Evolutionary conservation across 2,797 vertebrate genomes (phyloP), one percentile per base, ranked within the genome.

Genomic region (Microctenopoma stevenorrisi): DNA sequence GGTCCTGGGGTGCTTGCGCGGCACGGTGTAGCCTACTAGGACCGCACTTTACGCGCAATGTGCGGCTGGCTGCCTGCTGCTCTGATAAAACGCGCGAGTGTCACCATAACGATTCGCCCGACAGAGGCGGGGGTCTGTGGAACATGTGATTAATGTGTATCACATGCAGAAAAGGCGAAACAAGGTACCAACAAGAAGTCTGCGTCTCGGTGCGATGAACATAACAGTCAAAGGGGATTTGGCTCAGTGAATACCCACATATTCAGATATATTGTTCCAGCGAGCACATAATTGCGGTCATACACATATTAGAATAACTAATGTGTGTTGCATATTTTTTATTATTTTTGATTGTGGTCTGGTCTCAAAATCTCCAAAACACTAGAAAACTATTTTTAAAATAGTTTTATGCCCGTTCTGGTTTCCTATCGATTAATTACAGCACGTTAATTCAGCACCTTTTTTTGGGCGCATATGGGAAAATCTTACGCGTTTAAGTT

Each of bases 41-140:
- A 86, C 86, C 85, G 68, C 84, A 74, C 84, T 86, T 74, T 59
- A 11, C 78, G 82, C 68, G 56, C 80, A 54, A 33, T 33, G 66
- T 72, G 46, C 48, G 50, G 58, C 47, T 15, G 48, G 15, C 47
- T 35, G 48, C 35, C 54, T 69, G 11, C 22, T 49, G 40, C 73
- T 65, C 68, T 74, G 78, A 78, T 73, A 73, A 68, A 75, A 61
- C 30, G 67, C 55, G 49, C 1, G 47, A 70, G 73, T 66, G 65
- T 82, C 82, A 81, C 70, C 64, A 38, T 55, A 51, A 69, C 44
- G 11, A 18, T 25, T 49, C 16, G 57, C 52, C 56, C 57, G 73
- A 30, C 28, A 59, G 54, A 13, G 38, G 1, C 56, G 51, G 9
- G 38, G 3, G 44, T 52, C 47, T 54, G 42, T 5, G 26, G 57